Conservation (phyloP, 2,797 vertebrate genomes). For the Lepilemur septentrionalis region DNA sequence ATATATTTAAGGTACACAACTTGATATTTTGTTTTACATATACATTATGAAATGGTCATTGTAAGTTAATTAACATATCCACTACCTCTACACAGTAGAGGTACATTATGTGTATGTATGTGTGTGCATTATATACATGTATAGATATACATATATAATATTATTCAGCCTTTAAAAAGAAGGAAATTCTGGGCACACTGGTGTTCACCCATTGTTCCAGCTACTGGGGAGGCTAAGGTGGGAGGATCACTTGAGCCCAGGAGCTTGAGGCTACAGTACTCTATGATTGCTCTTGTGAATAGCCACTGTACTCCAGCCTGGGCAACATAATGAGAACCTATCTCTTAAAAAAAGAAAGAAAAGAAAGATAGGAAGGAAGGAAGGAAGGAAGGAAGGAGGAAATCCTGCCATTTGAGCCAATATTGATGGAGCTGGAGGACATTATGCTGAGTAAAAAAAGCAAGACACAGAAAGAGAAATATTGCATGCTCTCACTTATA, state of each 20-base stretch:
- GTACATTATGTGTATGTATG: neutral
- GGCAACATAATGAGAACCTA: neutral
- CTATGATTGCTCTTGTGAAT: neutral
- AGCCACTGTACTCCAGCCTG: neutral
- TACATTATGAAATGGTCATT: neutral
- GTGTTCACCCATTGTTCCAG: neutral
- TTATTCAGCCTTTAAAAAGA: neutral
- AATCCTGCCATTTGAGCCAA: neutral
- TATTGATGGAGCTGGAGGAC: neutral
- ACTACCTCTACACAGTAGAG: neutral
- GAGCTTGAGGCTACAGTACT: neutral
- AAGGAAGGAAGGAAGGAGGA: neutral
- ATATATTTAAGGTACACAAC: neutral
- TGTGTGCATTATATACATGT: neutral
- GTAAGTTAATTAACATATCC: neutral
- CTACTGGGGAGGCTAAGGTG: neutral
- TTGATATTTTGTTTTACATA: neutral
- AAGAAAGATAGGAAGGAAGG: accelerated
- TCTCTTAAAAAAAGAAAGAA: neutral
- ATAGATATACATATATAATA: neutral
- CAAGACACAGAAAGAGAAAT: neutral
- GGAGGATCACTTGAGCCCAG: neutral
- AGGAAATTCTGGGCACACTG: neutral
- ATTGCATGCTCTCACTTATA: neutral
- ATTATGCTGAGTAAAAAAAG: neutral